Conservation (phyloP, 1,140 invertebrate species). For the Ctenoplectra terminalis region DNA sequence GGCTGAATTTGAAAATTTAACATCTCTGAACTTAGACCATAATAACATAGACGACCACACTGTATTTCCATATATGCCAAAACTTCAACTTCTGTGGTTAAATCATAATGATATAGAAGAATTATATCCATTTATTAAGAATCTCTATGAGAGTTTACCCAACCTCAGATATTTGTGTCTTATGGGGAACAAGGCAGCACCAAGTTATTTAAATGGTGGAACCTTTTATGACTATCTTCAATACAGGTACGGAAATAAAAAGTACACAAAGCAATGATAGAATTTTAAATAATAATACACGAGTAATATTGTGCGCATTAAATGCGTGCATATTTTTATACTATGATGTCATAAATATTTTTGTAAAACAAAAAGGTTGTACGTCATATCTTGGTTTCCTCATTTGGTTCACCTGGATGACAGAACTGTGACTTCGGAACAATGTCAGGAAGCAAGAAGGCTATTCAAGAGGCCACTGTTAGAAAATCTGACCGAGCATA, state of each 20-base stretch:
- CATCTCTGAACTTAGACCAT: constrained; percentile 89
- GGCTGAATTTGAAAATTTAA: constrained; percentile 86
- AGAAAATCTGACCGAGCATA: constrained; percentile 76
- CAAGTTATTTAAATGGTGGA: constrained; percentile 89
- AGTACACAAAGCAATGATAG: not conserved
- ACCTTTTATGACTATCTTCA: constrained; percentile 90
- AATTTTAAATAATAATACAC: not conserved
- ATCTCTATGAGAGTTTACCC: constrained; percentile 86
- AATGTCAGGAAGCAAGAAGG: constrained; percentile 84
- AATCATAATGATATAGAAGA: constrained; percentile 90
- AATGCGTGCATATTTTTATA: constrained; percentile 17
- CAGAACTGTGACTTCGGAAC: constrained; percentile 85
- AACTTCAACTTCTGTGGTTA: constrained; percentile 89
- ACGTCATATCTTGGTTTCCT: constrained; percentile 88
- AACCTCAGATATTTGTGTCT: constrained; percentile 88
- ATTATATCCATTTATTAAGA: constrained; percentile 88
- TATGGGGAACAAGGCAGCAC: constrained; percentile 91
- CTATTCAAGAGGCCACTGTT: constrained; percentile 85
- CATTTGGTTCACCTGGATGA: constrained; percentile 87
- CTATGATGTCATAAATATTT: constrained; percentile 3
- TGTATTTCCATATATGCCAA: constrained; percentile 86
- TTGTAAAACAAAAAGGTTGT: constrained; percentile 82
- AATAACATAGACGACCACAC: constrained; percentile 87
- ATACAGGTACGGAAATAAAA: constrained; percentile 86
- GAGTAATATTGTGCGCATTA: not conserved